Evolutionary conservation across 1,140 invertebrate species (phyloP).

Genomic region (Pogonomyrmex barbatus): DNA sequence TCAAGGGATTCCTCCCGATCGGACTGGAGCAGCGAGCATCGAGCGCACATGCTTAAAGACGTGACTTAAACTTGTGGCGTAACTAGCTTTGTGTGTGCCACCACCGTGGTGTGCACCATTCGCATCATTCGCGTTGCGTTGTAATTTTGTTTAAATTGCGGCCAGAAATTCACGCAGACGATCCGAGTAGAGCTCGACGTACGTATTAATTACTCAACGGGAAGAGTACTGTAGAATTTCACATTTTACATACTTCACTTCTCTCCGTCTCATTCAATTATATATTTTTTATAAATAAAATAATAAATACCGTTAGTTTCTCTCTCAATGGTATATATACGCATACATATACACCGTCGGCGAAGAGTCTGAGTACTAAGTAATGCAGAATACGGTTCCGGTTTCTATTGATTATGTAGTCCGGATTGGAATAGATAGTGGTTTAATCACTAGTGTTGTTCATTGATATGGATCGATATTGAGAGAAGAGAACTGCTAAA

Average conservation of each 20-base stretch:
- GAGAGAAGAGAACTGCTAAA: neutral
- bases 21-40: constrained; percentile 34
- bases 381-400: neutral
- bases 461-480: constrained; percentile 3
- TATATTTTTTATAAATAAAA: constrained; percentile 1
- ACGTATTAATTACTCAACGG: neutral
- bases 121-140: neutral
- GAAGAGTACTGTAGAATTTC: neutral
- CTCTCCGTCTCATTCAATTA: too few relatives aligned
- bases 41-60: constrained; percentile 19
- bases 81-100: neutral
- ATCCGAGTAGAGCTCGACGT: neutral
- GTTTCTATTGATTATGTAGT: neutral
- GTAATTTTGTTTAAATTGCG: constrained; percentile 4
- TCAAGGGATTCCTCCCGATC: constrained; percentile 58
- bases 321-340: neutral
- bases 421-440: neutral
- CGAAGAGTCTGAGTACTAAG: neutral
- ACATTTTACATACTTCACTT: neutral
- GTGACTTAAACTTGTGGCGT: constrained; percentile 20
- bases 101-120: neutral
- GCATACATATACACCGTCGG: too few relatives aligned
- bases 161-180: neutral
- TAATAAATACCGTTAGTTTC: neutral
- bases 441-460: constrained; percentile 16